phyloP scores from a whole-genome alignment of 2,888 invertebrate species.

The Mactromeris polynyma region DNA sequence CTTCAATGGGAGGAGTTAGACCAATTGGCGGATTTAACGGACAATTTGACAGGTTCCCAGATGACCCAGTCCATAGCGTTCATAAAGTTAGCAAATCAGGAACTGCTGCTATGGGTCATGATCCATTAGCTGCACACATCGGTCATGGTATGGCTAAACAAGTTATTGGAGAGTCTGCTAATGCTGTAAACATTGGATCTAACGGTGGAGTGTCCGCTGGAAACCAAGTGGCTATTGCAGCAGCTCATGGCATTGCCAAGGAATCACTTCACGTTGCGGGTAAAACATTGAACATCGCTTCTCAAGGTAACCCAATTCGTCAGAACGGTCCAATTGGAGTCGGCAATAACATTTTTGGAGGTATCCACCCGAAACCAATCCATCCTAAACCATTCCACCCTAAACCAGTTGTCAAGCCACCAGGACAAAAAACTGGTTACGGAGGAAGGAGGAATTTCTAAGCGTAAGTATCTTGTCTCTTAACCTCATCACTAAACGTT shows the following conservation, averaged over 20 bases:
- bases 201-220: constrained; percentile 48
- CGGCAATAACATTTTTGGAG: constrained; percentile 14
- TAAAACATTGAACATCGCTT: constrained; percentile 41
- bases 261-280: constrained; percentile 51
- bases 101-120: constrained; percentile 36
- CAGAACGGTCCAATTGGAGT: not conserved
- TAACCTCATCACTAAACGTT: too few species aligned
- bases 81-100: constrained; percentile 48
- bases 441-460: constrained; percentile 16
- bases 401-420: not conserved
- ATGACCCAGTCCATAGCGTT: constrained; percentile 50
- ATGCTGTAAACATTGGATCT: constrained; percentile 44
- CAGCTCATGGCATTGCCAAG: constrained; percentile 46
- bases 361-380: not conserved
- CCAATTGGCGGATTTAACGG: not conserved
- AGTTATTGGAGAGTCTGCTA: constrained; percentile 28
- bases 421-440: not conserved
- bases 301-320: constrained; percentile 8
- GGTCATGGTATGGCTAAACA: constrained; percentile 51
- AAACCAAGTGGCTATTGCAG: constrained; percentile 47
- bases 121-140: constrained; percentile 43
- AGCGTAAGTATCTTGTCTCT: not conserved
- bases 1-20: not conserved
- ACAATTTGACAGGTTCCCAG: too few species aligned
- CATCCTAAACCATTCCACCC: not conserved